Evolutionary conservation across 2,888 invertebrate species (phyloP), one percentile per base, ranked within the genome.

Genomic region (Rhingia campestris): DNA sequence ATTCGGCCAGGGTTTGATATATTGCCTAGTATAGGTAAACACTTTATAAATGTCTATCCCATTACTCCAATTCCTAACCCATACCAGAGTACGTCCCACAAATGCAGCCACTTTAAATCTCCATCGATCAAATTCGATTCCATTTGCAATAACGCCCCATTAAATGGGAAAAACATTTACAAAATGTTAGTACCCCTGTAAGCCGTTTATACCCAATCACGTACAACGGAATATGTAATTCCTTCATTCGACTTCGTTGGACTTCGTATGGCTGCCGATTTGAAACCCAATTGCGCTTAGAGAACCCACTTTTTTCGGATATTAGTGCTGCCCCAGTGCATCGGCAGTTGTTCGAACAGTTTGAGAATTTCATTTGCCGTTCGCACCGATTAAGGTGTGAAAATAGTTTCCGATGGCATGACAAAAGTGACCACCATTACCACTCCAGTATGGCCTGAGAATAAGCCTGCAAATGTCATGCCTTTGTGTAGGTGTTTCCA

Each of bases 401-500:
- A 72, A 43, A 51, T 53, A 49, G 53, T 47, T 47, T 32, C 73
- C 39, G 22, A 30, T 9, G 12, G 10, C 10, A 37, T 35, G 10
- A 12, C 45, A 5, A 7, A 45, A 35, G 37, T 47, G 47, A 47
- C 30, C 45, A 37, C 14, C 37, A 12, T 72, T 43, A 6, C 32
- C 22, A 30, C 10, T n/a, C 43, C 37, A 59, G 22, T 51, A 35
- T 69, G 43, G 47, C 37, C 47, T 37, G 14, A 45, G 47, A 39
- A 43, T 72, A 66, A 54, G 72, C 76, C 70, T 59, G 56, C 39
- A 67, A 53, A 49, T 22, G 9, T 30, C 2, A 49, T 45, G 47
- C 41, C 3, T 45, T 61, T 49, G 43, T 66, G 61, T 63, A 12
- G 37, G 39, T 58, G 33, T 64, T 79, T 76, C 77, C 77, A 81